Percentiles rank a stretch among this genome's conserved stretches.
Evolutionary conservation across 2,888 invertebrate species (phyloP).

Genomic region (Leptogaster cylindrica): DNA sequence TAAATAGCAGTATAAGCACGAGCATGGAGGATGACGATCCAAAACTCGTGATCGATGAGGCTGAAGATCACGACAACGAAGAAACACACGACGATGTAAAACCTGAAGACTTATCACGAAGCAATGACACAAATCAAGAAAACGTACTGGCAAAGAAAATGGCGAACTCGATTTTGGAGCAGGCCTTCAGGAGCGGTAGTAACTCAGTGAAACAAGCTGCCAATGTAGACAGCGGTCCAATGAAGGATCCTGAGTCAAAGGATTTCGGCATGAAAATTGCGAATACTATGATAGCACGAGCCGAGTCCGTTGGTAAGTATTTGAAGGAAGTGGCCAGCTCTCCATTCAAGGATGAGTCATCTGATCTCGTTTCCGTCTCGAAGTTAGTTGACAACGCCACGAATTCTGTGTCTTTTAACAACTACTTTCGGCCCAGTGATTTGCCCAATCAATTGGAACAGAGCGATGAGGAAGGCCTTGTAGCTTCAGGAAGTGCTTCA

Average conservation of each 20-base stretch:
- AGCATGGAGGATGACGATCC: slow-evolving; percentile 67
- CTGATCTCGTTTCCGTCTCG: slow-evolving; percentile 79
- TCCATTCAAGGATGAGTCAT: slow-evolving; percentile 64
- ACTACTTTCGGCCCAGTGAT: slow-evolving; percentile 65
- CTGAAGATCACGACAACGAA: slow-evolving; percentile 52
- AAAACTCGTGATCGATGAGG: slow-evolving; percentile 60
- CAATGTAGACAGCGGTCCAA: slow-evolving; percentile 20
- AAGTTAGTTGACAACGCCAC: slow-evolving; percentile 78
- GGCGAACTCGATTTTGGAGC: slow-evolving; percentile 67
- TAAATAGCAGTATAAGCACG: slow-evolving; percentile 56
- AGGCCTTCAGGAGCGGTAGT: slow-evolving; percentile 60
- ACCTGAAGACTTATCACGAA: slow-evolving; percentile 49
- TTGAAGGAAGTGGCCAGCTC: slow-evolving; percentile 60
- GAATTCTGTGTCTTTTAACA: slow-evolving; percentile 67
- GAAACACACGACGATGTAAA: slow-evolving; percentile 51
- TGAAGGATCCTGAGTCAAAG: neutral
- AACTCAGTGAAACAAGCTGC: slow-evolving; percentile 37
- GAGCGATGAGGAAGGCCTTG: slow-evolving; percentile 76
- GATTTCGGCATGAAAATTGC: slow-evolving; percentile 66
- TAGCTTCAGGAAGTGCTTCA: slow-evolving; percentile 78
- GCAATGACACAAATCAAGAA: slow-evolving; percentile 52
- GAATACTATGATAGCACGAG: slow-evolving; percentile 67
- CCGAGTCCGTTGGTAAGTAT: slow-evolving; percentile 59
- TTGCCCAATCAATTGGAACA: slow-evolving; percentile 60
- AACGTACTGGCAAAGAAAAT: slow-evolving; percentile 65